phyloP scores from a whole-genome alignment of 2,888 invertebrate species.

The Dryocosmus kuriphilus region DNA sequence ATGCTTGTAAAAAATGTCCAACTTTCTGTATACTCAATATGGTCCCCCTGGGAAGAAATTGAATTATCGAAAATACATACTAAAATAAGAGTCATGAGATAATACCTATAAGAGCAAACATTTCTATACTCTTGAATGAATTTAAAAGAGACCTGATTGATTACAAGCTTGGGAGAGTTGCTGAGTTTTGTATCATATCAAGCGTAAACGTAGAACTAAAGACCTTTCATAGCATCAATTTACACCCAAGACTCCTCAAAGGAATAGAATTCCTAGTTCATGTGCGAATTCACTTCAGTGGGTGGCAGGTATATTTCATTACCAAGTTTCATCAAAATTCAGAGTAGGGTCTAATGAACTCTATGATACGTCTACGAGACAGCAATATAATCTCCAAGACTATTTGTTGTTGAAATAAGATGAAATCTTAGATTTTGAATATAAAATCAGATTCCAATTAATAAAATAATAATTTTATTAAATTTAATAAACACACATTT shows the following conservation, averaged over 20 bases:
- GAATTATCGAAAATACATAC: neutral
- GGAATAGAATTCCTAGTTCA: constrained; percentile 33
- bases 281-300: constrained; percentile 18
- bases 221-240: constrained; percentile 29
- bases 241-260: constrained; percentile 33
- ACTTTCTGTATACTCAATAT: no score
- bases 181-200: constrained; percentile 23
- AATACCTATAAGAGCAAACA: neutral
- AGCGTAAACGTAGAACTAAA: constrained; percentile 29
- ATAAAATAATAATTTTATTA: neutral
- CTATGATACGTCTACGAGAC: neutral
- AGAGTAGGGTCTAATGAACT: constrained; percentile 19
- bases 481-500: no score
- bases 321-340: constrained; percentile 33
- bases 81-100: neutral
- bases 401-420: neutral
- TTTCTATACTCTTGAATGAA: neutral
- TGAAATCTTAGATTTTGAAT: neutral
- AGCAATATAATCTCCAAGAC: neutral
- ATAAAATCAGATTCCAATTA: neutral
- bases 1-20: no score
- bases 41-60: no score
- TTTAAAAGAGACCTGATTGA: neutral
- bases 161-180: neutral
- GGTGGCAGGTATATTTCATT: constrained; percentile 33